Percentiles rank a stretch among this genome's conserved stretches.
Conservation (phyloP, 2,797 vertebrate species). For the Mormyrus proboscirostris region DNA sequence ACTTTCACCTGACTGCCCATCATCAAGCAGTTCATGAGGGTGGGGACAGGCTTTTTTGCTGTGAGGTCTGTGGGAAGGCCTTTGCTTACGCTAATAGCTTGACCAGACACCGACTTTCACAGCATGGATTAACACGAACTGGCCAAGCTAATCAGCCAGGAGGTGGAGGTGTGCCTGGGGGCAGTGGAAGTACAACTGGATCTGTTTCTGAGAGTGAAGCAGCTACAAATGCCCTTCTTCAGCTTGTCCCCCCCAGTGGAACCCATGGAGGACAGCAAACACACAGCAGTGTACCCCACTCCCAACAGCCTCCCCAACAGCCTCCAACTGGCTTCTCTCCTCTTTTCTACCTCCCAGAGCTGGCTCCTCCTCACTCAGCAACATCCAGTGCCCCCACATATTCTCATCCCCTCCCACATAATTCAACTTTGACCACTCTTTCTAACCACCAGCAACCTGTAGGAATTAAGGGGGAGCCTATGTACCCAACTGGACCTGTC, state of each 20-base stretch:
- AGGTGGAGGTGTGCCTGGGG: constrained; percentile 50
- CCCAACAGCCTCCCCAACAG: constrained; percentile 59
- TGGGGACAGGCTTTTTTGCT: constrained; percentile 81
- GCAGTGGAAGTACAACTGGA: constrained; percentile 55
- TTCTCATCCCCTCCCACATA: constrained; percentile 68
- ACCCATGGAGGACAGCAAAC: constrained; percentile 55
- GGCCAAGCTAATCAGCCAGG: constrained; percentile 60
- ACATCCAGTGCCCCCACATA: constrained; percentile 57
- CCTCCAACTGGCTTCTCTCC: constrained; percentile 63
- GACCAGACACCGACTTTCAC: constrained; percentile 80
- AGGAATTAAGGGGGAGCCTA: constrained; percentile 69
- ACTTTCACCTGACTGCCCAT: constrained; percentile 77
- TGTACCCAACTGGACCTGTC: constrained; percentile 61
- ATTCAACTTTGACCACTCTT: constrained; percentile 64
- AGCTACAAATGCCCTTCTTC: constrained; percentile 69
- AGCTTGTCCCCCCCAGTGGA: constrained; percentile 62
- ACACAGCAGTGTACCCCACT: constrained; percentile 61
- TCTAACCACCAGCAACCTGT: constrained; percentile 64
- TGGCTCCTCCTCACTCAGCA: constrained; percentile 55
- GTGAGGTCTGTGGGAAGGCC: constrained; percentile 82
- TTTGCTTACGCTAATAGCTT: constrained; percentile 87
- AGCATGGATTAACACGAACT: constrained; percentile 67
- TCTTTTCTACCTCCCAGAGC: constrained; percentile 63
- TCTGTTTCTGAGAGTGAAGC: constrained; percentile 68
- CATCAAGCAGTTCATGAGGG: constrained; percentile 84